Evolutionary conservation across 2,113 vertebrate species (phyloP).

Genomic region (Stigmatopora argus): DNA sequence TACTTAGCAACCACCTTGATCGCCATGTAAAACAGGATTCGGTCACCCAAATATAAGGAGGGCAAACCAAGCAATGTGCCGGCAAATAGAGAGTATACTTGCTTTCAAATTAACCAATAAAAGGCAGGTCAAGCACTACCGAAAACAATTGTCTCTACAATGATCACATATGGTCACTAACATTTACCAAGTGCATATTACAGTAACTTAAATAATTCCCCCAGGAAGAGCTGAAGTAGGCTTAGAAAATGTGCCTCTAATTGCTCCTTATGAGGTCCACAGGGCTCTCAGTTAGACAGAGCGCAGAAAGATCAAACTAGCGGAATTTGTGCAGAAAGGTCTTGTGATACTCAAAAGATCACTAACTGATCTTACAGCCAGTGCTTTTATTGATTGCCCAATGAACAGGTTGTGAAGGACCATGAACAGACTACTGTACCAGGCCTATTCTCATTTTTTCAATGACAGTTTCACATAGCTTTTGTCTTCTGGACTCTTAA

Average conservation of each 20-base stretch:
- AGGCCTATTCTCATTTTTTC: too few relatives aligned
- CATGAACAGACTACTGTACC: background rate
- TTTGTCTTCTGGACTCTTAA: too few relatives aligned
- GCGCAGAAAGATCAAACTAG: conserved; percentile 16
- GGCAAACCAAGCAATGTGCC: conserved; percentile 39
- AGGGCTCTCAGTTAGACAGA: conserved; percentile 10
- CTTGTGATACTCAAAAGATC: conserved; percentile 16
- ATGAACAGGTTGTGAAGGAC: background rate
- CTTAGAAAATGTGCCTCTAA: conserved; percentile 2
- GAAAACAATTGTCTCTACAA: background rate
- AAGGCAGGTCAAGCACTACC: background rate
- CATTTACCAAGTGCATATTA: conserved; percentile 5
- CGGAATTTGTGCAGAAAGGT: conserved; percentile 18
- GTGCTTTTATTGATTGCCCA: background rate
- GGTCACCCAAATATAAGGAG: conserved; percentile 53
- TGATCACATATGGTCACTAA: conserved; percentile 3
- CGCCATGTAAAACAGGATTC: conserved; percentile 37
- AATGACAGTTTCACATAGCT: too few relatives aligned
- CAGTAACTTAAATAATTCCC: background rate
- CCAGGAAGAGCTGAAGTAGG: conserved; percentile 1
- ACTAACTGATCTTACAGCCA: conserved; percentile 1
- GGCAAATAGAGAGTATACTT: conserved; percentile 9
- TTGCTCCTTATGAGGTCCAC: conserved; percentile 8
- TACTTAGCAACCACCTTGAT: conserved; percentile 20
- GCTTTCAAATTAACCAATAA: background rate